Conservation (phyloP, 2,888 invertebrate species). For the Eilema depressum region DNA sequence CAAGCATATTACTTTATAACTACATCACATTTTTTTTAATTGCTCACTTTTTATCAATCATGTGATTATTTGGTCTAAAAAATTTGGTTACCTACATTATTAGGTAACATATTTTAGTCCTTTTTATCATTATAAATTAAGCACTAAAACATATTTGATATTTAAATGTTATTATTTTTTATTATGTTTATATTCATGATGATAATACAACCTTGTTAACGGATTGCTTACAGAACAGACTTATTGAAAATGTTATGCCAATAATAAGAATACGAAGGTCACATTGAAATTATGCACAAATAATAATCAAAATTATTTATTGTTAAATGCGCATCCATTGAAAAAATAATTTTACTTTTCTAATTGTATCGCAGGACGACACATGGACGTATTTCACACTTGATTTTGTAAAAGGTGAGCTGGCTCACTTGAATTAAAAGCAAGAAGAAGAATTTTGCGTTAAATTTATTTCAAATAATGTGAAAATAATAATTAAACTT, state of each 20-base stretch:
- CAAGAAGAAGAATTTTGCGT: neutral
- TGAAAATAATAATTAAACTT: no score
- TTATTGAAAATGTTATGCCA: neutral
- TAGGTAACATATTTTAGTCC: conserved; percentile 36
- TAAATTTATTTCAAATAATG: no score
- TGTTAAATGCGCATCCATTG: neutral
- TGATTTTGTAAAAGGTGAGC: neutral
- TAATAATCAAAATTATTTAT: neutral
- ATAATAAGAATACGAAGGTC: neutral
- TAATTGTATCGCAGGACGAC: neutral
- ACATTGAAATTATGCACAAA: neutral
- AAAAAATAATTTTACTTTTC: neutral
- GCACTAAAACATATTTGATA: neutral
- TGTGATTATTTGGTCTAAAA: conserved; percentile 50
- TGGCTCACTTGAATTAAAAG: neutral
- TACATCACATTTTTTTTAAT: conserved; percentile 26
- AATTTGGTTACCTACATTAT: conserved; percentile 31
- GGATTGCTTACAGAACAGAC: neutral
- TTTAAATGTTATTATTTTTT: neutral
- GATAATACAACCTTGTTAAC: neutral
- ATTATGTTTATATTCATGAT: neutral
- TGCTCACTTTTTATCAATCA: conserved; percentile 35
- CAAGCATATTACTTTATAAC: neutral
- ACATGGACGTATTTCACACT: no score
- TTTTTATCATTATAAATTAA: neutral